Base-by-base conservation (phyloP, 2,888 invertebrate species). In the Drosophila prostipennis region DNA sequence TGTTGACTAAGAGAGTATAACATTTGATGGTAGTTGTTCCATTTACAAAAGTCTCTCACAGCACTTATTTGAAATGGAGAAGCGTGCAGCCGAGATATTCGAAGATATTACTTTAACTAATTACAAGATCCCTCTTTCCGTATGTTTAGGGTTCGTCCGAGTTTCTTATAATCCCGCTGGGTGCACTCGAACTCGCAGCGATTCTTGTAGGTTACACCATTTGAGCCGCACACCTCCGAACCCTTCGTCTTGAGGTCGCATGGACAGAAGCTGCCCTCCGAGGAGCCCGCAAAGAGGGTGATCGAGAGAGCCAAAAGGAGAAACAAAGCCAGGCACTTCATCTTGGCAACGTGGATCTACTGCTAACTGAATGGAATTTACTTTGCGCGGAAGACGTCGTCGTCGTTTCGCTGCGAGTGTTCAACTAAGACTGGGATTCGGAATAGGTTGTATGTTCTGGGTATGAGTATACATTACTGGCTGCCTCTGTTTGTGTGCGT, bases 171-270 rank as follows among this genome's bases (percentile, higher is more conserved):
- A 3, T 90, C 89, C 42, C 89, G 78, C 57, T 91, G 90, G 46
- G 96, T 95, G 91, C 98, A 99, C 72, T 98, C 98, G 58, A 98
- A 98, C 92, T 97, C 97, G 92, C 98, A 99, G 6, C 98, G 98
- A 77, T 97, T 98, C 92, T 96, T 98, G 93, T 97, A 99, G 37
- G 97, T 96, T 77, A 98, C 94, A 57, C 97, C 96, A 91, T 98
- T 96, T 91, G 96, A 95, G 52, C 97, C 98, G 92, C 98, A 99
- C 72, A 99, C 96, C 26, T 97, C 96, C 91, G 96, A 96, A 91
- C 96, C 96, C n/a, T 82, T 77, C 7, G 32, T 32, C 53, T 94
- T 95, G 92, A 95, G 95, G 54, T 95, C 95, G 91, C 98, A 98
- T 80, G 96, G 95, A 92, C 98, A 98, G 91, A 96, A 90, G 53